Evolutionary conservation across 2,113 vertebrate species (phyloP), one percentile per base, ranked within the genome.

Genomic region (Sturnira hondurensis): DNA sequence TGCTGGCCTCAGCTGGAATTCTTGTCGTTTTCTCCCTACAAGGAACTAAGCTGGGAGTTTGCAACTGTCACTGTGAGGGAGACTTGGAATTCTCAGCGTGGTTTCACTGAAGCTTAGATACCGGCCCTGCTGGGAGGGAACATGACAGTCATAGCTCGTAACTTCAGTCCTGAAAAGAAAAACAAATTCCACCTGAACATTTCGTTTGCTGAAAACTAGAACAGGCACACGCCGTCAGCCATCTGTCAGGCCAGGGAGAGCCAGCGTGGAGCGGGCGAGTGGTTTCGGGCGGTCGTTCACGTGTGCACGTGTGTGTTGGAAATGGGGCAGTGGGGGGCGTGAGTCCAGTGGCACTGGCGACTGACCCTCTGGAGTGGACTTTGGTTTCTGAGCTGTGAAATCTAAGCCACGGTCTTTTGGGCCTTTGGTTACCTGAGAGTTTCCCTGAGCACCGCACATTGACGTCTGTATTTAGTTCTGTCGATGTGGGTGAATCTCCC

Each of bases 91-190:
- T 89, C 97, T 93, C 94, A 91, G 93, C 83, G 7, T 61, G 93
- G 38, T 93, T 76, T 94, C 56, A 7, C 85, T 96, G 85, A 38
- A 90, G 80, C 89, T 93, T 95, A 68, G 86, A 82, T 88, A 89
- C 71, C 17, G 86, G 20, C 33, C 19, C 78, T 91, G 24, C 67
- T 96, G 78, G 43, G 86, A 95, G 58, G 91, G 91, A 28, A 12
- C 94, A 20, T 80, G 77, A 91, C 96, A 96, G 86, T 36, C 82
- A 24, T 8, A 96, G 92, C 86, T 89, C 91, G 92, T 94, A 86
- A 93, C 92, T 95, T 96, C 86, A 97, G 58, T 87, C 78, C 89
- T 78, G 0, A 36, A 94, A 98, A 93, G 94, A 78, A 97, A 97
- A 94, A 86, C 67, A 96, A 92, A 71, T 76, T 73, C 56, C n/a